Base-by-base conservation (phyloP, 1,140 invertebrate genomes). In the Anastrepha ludens region DNA sequence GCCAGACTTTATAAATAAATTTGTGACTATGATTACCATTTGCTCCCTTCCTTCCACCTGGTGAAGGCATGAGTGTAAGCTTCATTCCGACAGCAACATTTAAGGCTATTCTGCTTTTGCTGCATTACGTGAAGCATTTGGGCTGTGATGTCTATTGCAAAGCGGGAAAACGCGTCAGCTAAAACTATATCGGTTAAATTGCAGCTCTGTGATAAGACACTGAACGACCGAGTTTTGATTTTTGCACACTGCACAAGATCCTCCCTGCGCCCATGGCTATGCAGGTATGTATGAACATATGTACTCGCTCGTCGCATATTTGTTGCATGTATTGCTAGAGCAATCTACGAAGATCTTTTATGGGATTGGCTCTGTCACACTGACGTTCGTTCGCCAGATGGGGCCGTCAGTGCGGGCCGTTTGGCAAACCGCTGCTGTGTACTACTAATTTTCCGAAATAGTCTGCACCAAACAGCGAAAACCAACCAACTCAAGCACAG, bases 291-390 rank as follows among this genome's bases (percentile, higher is more conserved):
- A n/a, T n/a, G 17, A 17, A 17, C 60, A 64, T 64, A 64, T 64
- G 60, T 64, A 29, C 29, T 29, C 29, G 29, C 29, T 29, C 29
- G 29, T 29, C 11, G 50, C 50, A 29, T 29, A 67, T 39, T 15
- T 39, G 7, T 67, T 29, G 29, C 17, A 29, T 67, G 64, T 67
- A 39, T 29, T 4, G 64, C 8, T 29, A 4, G 6, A 20, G n/a
- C 29, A 67, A 67, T 67, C 64, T 29, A 5, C 64, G 64, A 39
- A 5, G 64, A 67, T 67, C 64, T 67, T 5, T 39, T 67, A 20
- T 67, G 64, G 64, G 64, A 67, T 67, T 67, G 64, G 29, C 64
- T 67, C 29, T 67, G 64, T 67, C 64, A 67, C 64, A 62, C 60
- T 62, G 15, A 5, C 60, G 60, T 17, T 62, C 4, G 60, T 2